These are phyloP conservation scores for Kryptolebias marmoratus DNA, from an alignment of 2,113 vertebrate genomes.

Conservation along the genomic window DNA sequence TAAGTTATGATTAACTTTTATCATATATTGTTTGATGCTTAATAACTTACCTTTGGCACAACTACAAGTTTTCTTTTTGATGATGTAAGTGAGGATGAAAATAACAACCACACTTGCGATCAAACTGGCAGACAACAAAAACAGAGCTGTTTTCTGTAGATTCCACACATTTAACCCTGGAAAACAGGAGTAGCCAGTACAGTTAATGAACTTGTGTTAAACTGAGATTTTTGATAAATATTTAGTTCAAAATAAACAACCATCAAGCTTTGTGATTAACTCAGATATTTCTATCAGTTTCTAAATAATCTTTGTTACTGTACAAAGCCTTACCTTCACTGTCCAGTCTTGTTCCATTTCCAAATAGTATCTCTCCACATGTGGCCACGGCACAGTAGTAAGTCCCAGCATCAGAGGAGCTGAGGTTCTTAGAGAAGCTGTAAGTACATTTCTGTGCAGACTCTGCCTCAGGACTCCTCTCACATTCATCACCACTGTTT, in stretches of 20 bases:
- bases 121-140: conserved; percentile 25
- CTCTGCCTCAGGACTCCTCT: not conserved
- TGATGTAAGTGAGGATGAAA: conserved; percentile 13
- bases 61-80: conserved; percentile 11
- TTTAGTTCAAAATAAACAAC: rapidly evolving
- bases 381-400: conserved; percentile 53
- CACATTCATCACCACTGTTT: not conserved
- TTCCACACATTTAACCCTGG: not conserved
- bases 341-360: conserved; percentile 21
- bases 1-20: rapidly evolving
- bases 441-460: conserved; percentile 12
- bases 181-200: not conserved
- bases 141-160: not conserved
- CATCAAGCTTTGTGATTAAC: too few relatives aligned
- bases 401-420: conserved; percentile 9
- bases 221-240: rapidly evolving
- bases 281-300: not conserved
- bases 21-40: rapidly evolving
- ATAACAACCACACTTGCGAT: not conserved
- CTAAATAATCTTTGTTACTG: too few relatives aligned
- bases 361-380: conserved; percentile 48
- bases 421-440: conserved; percentile 15
- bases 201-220: rapidly evolving
- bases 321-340: conserved; percentile 14
- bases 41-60: conserved; percentile 7